Evolutionary conservation across 2,113 vertebrate genomes (phyloP).

Genomic region (Scalopus aquaticus): DNA sequence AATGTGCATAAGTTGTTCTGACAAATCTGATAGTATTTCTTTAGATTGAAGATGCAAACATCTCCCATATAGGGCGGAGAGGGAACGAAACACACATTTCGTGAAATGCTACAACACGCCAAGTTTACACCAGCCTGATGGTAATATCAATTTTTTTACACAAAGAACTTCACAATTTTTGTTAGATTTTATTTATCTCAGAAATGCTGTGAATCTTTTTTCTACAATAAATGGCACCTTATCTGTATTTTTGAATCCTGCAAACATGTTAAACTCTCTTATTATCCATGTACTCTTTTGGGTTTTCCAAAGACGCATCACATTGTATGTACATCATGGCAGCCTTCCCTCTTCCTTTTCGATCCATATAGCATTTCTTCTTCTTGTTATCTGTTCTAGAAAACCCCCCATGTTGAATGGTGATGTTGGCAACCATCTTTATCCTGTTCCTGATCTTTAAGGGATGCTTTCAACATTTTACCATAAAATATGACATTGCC

Average conservation of each 20-base stretch:
- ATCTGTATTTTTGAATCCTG: not conserved
- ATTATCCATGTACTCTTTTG: not conserved
- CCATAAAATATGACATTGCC: not conserved
- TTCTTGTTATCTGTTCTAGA: not conserved
- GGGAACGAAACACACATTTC: not conserved
- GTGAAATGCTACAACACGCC: not conserved
- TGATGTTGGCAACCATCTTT: not conserved
- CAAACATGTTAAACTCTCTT: not conserved
- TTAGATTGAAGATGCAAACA: conserved; percentile 16
- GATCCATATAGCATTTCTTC: not conserved
- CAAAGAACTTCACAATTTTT: not conserved
- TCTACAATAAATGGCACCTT: not conserved
- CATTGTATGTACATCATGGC: not conserved
- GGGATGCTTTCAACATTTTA: not conserved
- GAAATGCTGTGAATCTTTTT: not conserved
- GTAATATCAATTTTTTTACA: conserved; percentile 25
- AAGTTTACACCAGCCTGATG: not conserved
- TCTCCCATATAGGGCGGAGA: not conserved
- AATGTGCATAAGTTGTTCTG: not conserved
- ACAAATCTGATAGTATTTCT: not conserved
- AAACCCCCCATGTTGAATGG: not conserved
- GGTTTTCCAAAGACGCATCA: not conserved
- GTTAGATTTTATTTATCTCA: conserved; percentile 23
- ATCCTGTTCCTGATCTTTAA: not conserved
- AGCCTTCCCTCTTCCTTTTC: not conserved